These are phyloP conservation scores for Leguminivora glycinivorella DNA, from an alignment of 1,140 invertebrate genomes.

Conservation along the genomic window DNA sequence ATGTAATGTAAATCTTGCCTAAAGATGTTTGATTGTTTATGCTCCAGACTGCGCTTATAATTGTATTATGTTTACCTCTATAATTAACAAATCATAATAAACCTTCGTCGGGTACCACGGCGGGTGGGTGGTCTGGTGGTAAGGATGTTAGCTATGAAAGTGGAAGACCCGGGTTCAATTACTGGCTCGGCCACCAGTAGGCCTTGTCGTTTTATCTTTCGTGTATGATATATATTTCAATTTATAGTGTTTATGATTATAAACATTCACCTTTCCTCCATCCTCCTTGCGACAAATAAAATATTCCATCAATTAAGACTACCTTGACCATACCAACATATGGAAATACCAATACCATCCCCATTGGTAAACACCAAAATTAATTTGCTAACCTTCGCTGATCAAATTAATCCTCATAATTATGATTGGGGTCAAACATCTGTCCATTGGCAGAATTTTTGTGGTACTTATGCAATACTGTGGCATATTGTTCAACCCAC, in stretches of 20 bases:
- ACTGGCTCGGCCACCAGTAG: no score
- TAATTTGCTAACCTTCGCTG: not conserved
- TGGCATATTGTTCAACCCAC: conserved; percentile 57
- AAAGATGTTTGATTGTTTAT: no score
- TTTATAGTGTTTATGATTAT: not conserved
- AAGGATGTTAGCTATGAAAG: no score
- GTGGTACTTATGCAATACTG: conserved; percentile 12
- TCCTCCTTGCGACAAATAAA: not conserved
- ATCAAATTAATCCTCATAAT: not conserved
- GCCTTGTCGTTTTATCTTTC: no score
- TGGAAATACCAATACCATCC: conserved; percentile 6
- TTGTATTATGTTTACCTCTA: no score
- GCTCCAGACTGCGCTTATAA: no score
- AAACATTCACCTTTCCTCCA: not conserved
- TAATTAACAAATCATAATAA: no score
- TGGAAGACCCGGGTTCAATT: no score
- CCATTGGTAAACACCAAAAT: conserved; percentile 2
- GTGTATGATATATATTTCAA: no score
- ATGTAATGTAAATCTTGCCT: no score
- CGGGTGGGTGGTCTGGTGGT: no score
- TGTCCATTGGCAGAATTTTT: conserved; percentile 23
- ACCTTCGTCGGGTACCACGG: no score
- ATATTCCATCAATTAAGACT: not conserved
- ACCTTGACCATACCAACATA: not conserved
- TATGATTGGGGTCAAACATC: conserved; percentile 22